Evolutionary conservation across 2,113 vertebrate genomes (phyloP).

Genomic region (Bubo bubo): DNA sequence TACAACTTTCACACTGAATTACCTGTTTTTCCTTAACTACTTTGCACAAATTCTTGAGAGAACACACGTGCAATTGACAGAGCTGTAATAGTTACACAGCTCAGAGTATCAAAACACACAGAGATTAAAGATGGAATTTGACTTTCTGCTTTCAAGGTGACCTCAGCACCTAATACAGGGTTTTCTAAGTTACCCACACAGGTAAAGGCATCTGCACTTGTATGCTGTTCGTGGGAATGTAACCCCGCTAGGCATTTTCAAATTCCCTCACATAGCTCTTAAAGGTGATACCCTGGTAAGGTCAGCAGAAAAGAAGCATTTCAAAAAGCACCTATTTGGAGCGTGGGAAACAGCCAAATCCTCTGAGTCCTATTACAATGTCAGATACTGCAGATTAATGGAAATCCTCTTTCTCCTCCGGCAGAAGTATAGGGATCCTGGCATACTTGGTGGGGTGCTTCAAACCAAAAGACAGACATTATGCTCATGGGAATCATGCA

Average conservation of each 20-base stretch:
- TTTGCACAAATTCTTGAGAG: neutral
- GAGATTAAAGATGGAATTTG: neutral
- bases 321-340: neutral
- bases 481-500: neutral
- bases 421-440: neutral
- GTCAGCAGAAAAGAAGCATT: neutral
- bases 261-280: neutral
- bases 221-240: neutral
- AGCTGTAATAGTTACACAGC: neutral
- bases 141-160: slow-evolving; percentile 14
- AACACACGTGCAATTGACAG: neutral
- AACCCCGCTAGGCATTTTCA: neutral
- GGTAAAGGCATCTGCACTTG: neutral
- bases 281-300: neutral
- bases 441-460: neutral
- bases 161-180: neutral
- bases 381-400: neutral
- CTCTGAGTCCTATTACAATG: neutral
- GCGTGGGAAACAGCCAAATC: neutral
- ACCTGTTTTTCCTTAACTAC: neutral
- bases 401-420: neutral
- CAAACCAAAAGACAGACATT: neutral
- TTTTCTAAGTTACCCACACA: neutral
- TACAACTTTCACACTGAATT: neutral
- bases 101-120: neutral